These are phyloP conservation scores for Rallus crepitans DNA, from an alignment of 2,797 vertebrate genomes.

Conservation along the genomic window DNA sequence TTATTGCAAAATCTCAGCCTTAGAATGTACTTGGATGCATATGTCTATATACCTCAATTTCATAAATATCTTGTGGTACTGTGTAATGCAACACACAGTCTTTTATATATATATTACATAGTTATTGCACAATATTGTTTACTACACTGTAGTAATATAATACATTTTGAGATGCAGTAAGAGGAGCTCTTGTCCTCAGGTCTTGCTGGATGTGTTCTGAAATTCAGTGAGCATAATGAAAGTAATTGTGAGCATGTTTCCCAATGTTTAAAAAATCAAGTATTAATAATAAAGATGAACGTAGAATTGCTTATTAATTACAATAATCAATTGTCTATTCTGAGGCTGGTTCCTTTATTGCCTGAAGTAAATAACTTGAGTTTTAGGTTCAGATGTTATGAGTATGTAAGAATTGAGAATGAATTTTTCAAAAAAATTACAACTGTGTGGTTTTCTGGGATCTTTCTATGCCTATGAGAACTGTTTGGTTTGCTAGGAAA, in stretches of 20 bases:
- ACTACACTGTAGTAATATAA: not conserved
- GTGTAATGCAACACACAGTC: not conserved
- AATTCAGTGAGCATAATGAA: not conserved
- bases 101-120: not conserved
- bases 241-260: not conserved
- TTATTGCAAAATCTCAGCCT: constrained; percentile 12
- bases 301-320: not conserved
- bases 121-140: not conserved
- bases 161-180: not conserved
- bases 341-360: not conserved
- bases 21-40: constrained; percentile 4
- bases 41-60: constrained; percentile 2
- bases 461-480: not conserved
- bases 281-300: not conserved
- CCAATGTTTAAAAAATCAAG: not conserved
- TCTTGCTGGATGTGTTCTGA: not conserved
- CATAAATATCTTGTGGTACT: not conserved
- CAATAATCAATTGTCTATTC: not conserved
- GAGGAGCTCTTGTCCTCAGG: not conserved
- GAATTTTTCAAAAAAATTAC: not conserved
- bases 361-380: not conserved
- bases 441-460: not conserved
- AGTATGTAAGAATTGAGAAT: not conserved
- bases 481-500: not conserved
- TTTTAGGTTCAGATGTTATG: not conserved